Percentiles rank a stretch among this genome's conserved stretches.
These are phyloP conservation scores for Cancer borealis DNA, from an alignment of 2,888 invertebrate species.

Conservation along the genomic window DNA sequence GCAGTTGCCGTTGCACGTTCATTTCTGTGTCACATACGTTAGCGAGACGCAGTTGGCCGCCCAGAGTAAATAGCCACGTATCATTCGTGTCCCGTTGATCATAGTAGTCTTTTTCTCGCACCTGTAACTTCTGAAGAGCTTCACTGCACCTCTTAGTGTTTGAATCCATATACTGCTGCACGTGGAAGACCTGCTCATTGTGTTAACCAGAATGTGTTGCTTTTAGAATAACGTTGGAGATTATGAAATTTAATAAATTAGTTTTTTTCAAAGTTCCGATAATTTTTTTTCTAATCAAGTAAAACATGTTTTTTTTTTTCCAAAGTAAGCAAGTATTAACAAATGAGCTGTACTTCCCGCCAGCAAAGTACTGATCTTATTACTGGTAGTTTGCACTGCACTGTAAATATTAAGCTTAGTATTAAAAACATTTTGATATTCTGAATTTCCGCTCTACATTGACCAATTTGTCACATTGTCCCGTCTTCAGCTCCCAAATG, in stretches of 20 bases:
- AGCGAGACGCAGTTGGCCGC: not conserved
- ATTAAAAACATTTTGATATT: constrained; percentile 28
- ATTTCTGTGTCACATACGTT: not conserved
- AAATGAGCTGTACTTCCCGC: not conserved
- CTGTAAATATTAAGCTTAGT: constrained; percentile 52
- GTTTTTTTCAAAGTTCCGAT: too few species aligned
- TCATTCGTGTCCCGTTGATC: not conserved
- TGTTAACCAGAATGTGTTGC: not conserved
- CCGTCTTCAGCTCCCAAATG: constrained; percentile 73
- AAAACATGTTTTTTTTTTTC: not conserved
- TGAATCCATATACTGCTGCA: not conserved
- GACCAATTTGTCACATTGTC: constrained; percentile 51
- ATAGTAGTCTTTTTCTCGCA: not conserved
- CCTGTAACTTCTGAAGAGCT: not conserved
- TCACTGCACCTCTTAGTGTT: constrained; percentile 29
- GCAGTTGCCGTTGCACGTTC: not conserved
- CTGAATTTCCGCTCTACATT: constrained; percentile 33
- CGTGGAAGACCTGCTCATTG: not conserved
- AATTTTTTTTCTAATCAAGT: not conserved
- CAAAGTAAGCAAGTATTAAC: not conserved
- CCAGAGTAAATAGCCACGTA: not conserved
- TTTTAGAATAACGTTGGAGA: not conserved
- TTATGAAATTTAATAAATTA: too few species aligned
- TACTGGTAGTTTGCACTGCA: constrained; percentile 52
- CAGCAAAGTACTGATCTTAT: not conserved